Evolutionary conservation across 1,140 invertebrate genomes (phyloP).

Genomic region (Limonius californicus): DNA sequence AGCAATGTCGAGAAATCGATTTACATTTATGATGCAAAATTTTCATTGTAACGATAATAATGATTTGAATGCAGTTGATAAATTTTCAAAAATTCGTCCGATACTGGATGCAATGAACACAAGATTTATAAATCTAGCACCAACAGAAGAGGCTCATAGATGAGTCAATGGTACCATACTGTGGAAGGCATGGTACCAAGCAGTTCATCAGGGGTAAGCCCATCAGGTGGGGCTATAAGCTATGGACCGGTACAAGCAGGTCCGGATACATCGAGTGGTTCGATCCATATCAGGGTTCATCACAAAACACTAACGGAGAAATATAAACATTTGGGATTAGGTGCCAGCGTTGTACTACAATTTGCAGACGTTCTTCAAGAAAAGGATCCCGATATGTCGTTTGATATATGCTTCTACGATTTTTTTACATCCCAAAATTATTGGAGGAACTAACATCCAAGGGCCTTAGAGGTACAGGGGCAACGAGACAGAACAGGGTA

Average conservation of each 20-base stretch:
- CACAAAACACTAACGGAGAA: neutral
- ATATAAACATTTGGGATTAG: conserved; percentile 13
- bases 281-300: neutral
- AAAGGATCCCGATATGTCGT: neutral
- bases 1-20: conserved; percentile 18
- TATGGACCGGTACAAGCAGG: neutral
- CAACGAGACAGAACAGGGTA: too few relatives aligned
- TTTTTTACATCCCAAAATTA: too few relatives aligned
- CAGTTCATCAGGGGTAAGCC: neutral
- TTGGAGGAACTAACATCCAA: too few relatives aligned
- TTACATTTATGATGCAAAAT: conserved; percentile 21
- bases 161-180: conserved; percentile 39
- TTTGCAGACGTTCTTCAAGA: neutral
- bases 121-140: neutral
- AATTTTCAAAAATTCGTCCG: conserved; percentile 39
- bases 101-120: conserved; percentile 24
- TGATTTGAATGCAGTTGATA: conserved; percentile 33
- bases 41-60: conserved; percentile 32
- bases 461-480: too few relatives aligned
- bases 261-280: neutral
- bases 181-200: conserved; percentile 30
- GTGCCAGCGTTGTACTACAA: neutral
- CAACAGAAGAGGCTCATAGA: conserved; percentile 30
- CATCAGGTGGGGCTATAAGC: neutral
- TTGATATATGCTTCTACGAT: too few relatives aligned